phyloP scores from a whole-genome alignment of 2,797 vertebrate genomes.

The Manis javanica region DNA sequence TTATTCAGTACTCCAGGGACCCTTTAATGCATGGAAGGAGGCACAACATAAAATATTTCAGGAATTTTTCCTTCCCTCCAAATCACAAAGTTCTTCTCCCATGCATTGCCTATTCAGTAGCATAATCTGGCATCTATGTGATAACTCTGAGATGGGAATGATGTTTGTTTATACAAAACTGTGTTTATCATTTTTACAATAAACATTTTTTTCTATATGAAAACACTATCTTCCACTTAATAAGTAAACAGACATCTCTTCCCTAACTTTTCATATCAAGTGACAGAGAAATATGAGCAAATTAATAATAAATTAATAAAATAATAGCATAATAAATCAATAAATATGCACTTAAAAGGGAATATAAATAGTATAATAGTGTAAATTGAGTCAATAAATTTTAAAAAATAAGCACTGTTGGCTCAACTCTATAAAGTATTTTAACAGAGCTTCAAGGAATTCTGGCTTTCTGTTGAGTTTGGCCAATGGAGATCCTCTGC shows the following conservation, averaged over 20 bases:
- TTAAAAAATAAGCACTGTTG: neutral
- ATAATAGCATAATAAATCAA: no score
- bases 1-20: neutral
- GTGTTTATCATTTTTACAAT: neutral
- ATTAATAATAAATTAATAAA: neutral
- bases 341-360: neutral
- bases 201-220: neutral
- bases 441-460: neutral
- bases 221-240: neutral
- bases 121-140: neutral
- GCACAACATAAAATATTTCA: neutral
- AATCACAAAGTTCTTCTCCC: neutral
- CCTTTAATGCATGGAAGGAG: neutral
- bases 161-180: neutral
- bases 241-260: neutral
- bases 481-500: neutral
- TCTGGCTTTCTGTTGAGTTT: neutral
- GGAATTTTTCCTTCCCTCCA: neutral
- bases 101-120: neutral
- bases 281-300: neutral
- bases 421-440: neutral
- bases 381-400: neutral
- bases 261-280: neutral
- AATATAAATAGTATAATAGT: neutral
- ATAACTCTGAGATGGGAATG: no score